Conservation (phyloP, 2,888 invertebrate genomes). For the Neria commutata region DNA sequence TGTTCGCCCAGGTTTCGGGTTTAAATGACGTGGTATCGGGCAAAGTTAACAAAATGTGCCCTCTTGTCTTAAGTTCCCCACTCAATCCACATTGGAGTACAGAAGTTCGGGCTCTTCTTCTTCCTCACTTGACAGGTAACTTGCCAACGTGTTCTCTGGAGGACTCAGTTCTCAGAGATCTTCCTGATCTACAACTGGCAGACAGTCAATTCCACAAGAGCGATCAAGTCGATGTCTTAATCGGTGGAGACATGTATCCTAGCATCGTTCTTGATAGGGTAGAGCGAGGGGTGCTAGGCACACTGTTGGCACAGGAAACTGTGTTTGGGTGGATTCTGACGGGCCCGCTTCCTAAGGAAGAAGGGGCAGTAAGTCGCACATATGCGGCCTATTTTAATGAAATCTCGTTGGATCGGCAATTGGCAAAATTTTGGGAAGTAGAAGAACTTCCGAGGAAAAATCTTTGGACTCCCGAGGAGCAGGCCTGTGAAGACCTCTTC, state of each 20-base stretch:
- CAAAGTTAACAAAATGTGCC: neutral
- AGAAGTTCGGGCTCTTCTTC: neutral
- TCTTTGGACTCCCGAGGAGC: neutral
- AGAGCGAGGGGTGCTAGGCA: neutral
- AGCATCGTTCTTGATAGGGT: neutral
- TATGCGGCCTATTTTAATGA: neutral
- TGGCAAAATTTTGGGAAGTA: neutral
- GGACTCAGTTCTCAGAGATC: neutral
- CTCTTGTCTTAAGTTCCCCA: neutral
- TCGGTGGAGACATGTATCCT: neutral
- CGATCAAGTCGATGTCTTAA: neutral
- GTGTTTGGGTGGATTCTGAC: slow-evolving; percentile 4
- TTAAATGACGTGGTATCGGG: neutral
- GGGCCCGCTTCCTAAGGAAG: neutral
- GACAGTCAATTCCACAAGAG: neutral
- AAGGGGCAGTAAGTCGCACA: neutral
- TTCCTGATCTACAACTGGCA: neutral
- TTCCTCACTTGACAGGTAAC: neutral
- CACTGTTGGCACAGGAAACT: slow-evolving; percentile 1
- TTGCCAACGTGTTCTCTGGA: neutral
- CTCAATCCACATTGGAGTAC: neutral
- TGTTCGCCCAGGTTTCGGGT: neutral
- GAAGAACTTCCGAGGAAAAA: neutral
- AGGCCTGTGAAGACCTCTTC: neutral
- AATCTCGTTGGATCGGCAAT: neutral